Conservation (phyloP, 2,797 vertebrate species). For the Intellagama lesueurii region DNA sequence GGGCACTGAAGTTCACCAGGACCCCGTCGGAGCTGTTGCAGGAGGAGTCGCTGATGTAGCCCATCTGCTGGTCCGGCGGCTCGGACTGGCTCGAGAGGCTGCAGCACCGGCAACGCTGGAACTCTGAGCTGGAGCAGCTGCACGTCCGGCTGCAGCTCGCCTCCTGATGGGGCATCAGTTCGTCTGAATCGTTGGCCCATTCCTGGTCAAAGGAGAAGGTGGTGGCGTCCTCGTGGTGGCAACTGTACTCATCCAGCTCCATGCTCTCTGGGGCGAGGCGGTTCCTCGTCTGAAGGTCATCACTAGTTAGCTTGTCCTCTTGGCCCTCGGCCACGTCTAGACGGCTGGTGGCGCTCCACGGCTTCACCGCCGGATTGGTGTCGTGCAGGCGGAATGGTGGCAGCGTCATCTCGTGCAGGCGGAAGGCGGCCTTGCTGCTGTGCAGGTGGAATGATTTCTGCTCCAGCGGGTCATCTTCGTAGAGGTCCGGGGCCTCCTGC, state of each 20-base stretch:
- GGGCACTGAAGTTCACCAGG: constrained; percentile 96
- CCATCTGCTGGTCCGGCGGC: constrained; percentile 83
- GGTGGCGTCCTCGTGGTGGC: constrained; percentile 83
- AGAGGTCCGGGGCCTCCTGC: constrained; percentile 76
- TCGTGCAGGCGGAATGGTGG: constrained; percentile 75
- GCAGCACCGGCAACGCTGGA: constrained; percentile 85
- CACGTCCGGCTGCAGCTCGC: constrained; percentile 74
- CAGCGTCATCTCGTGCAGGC: constrained; percentile 75
- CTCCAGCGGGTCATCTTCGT: constrained; percentile 63
- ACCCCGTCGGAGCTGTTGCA: constrained; percentile 96
- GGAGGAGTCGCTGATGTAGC: constrained; percentile 92
- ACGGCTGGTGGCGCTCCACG: constrained; percentile 77
- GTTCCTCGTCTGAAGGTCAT: constrained; percentile 69
- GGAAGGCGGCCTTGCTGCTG: constrained; percentile 73
- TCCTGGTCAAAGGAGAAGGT: constrained; percentile 91
- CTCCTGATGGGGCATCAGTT: constrained; percentile 78
- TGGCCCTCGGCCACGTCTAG: constrained; percentile 77
- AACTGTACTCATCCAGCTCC: constrained; percentile 83
- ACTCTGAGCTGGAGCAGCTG: constrained; percentile 79
- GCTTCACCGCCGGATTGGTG: constrained; percentile 68
- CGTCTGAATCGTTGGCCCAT: constrained; percentile 83
- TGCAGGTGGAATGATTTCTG: constrained; percentile 89
- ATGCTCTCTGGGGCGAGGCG: constrained; percentile 77
- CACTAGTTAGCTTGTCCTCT: constrained; percentile 72
- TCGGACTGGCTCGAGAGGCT: constrained; percentile 87